phyloP scores from a whole-genome alignment of 2,113 vertebrate genomes.

The Atrichornis clamosus region DNA sequence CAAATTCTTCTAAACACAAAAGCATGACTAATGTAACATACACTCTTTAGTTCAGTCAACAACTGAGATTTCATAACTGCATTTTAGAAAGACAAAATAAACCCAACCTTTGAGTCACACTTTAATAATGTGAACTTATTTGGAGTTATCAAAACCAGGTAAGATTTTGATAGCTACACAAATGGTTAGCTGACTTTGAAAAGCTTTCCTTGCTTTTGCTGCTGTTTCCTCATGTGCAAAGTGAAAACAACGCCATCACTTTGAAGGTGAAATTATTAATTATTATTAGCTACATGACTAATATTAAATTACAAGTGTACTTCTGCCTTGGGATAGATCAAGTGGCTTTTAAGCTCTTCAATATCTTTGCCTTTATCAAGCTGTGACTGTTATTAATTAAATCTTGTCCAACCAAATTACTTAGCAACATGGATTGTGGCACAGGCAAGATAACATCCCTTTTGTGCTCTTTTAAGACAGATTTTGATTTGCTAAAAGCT shows the following conservation, averaged over 20 bases:
- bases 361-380: background rate
- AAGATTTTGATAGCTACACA: background rate
- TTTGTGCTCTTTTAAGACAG: background rate
- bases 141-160: background rate
- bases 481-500: background rate
- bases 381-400: background rate
- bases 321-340: background rate
- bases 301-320: background rate
- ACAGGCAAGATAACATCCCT: background rate
- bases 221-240: background rate
- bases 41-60: background rate
- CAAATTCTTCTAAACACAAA: conserved; percentile 23
- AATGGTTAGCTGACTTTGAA: background rate
- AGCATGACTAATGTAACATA: background rate
- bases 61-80: background rate
- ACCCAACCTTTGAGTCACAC: background rate
- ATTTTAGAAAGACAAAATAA: background rate
- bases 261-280: background rate
- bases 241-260: background rate
- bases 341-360: conserved; percentile 29
- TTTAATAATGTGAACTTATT: background rate
- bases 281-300: background rate
- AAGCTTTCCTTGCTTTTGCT: background rate
- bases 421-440: background rate
- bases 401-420: background rate